Percentiles rank a stretch among this genome's conserved stretches.
These are phyloP conservation scores for Tortrix viridana DNA, from an alignment of 2,888 invertebrate species.

Conservation along the genomic window DNA sequence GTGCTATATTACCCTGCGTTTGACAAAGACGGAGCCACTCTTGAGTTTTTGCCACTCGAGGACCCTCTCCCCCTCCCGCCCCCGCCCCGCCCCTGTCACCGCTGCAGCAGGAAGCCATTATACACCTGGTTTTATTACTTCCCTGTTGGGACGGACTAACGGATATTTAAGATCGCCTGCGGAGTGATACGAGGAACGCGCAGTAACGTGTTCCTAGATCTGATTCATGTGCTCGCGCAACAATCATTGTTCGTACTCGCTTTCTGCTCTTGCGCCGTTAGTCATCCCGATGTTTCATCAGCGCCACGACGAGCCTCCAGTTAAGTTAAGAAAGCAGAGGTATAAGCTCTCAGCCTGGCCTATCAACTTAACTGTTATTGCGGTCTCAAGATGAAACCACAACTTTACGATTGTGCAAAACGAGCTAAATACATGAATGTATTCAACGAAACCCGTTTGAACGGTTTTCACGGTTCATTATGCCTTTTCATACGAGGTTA, in stretches of 20 bases:
- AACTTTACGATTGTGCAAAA: no score
- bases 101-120: constrained; percentile 24
- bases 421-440: no score
- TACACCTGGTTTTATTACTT: constrained; percentile 25
- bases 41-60: constrained; percentile 26
- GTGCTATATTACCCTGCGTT: constrained; percentile 9
- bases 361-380: no score
- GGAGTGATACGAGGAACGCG: constrained; percentile 6
- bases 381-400: no score
- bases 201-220: not conserved
- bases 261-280: not conserved
- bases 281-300: not conserved
- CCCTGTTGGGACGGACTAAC: constrained; percentile 11
- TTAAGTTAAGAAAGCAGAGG: no score
- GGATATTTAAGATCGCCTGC: constrained; percentile 19
- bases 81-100: not conserved
- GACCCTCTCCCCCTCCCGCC: not conserved
- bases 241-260: not conserved
- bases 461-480: no score
- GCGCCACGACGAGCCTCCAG: no score
- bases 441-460: no score
- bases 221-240: not conserved
- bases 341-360: no score
- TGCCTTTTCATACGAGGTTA: no score
- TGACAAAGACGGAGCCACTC: constrained; percentile 23